phyloP scores from a whole-genome alignment of 2,113 vertebrate species.

The Hemiscyllium ocellatum region DNA sequence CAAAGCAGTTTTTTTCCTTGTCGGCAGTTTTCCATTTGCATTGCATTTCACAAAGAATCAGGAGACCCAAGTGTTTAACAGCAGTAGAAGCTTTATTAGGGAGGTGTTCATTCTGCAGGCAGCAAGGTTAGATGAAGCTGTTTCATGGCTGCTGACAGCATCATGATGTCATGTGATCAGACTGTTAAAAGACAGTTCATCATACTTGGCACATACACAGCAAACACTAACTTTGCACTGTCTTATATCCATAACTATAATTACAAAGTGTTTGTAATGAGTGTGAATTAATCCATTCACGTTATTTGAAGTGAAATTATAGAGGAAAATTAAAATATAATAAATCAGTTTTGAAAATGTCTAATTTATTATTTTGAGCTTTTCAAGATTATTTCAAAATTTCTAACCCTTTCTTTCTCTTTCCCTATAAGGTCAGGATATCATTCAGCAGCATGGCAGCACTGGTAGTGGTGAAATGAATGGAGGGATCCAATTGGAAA shows the following conservation, averaged over 20 bases:
- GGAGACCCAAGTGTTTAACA: too few species aligned
- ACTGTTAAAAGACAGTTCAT: too few species aligned
- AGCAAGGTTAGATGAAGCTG: too few species aligned
- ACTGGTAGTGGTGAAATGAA: constrained; percentile 60
- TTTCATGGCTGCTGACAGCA: too few species aligned
- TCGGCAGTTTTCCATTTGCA: too few species aligned
- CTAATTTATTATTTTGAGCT: neutral
- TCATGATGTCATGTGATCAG: too few species aligned
- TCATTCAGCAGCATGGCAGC: constrained; percentile 64
- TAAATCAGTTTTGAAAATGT: neutral
- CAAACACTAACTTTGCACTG: neutral
- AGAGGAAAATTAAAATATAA: neutral
- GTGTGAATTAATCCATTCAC: neutral
- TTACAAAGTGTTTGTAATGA: neutral
- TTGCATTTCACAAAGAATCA: too few species aligned
- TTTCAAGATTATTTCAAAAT: neutral
- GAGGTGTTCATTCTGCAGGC: too few species aligned
- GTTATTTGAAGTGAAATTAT: neutral
- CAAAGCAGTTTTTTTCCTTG: too few species aligned
- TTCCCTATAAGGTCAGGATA: constrained; percentile 65
- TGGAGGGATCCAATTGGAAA: constrained; percentile 61
- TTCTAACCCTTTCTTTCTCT: neutral
- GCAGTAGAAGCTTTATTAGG: too few species aligned
- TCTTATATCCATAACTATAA: neutral
- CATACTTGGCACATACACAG: too few species aligned